phyloP scores from a whole-genome alignment of 2,888 invertebrate species.

The Anthophora plumipes region DNA sequence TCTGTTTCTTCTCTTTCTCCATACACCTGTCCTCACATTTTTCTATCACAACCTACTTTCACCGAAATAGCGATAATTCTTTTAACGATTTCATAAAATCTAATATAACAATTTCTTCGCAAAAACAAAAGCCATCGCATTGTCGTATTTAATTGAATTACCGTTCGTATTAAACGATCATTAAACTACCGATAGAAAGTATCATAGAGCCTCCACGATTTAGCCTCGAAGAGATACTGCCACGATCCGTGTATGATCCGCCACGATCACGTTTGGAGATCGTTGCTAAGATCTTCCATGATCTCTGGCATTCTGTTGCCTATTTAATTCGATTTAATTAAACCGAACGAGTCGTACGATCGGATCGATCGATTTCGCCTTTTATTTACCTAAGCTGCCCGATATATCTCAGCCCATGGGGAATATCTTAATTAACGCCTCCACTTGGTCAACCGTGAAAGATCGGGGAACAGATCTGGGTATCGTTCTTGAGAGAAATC shows the following conservation, averaged over 20 bases:
- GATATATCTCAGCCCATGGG: conserved; percentile 33
- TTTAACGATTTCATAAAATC: neutral
- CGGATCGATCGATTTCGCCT: conserved; percentile 58
- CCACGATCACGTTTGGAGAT: conserved; percentile 42
- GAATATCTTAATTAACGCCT: conserved; percentile 66
- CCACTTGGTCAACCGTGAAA: conserved; percentile 64
- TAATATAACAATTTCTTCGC: neutral
- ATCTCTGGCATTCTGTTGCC: conserved; percentile 38
- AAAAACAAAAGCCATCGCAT: neutral
- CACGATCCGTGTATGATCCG: conserved; percentile 34
- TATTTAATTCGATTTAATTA: conserved; percentile 62
- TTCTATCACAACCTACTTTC: neutral
- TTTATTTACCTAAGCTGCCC: conserved; percentile 43
- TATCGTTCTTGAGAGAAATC: conserved; percentile 69
- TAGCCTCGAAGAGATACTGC: conserved; percentile 2
- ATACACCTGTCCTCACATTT: no score
- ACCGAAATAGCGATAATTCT: neutral
- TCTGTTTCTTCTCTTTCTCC: no score
- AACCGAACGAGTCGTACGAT: conserved; percentile 43
- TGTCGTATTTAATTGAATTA: neutral
- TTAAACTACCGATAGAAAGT: neutral
- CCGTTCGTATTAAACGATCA: neutral
- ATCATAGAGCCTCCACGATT: neutral
- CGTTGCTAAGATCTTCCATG: conserved; percentile 28
- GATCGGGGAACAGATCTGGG: conserved; percentile 59